phyloP scores from a whole-genome alignment of 2,797 vertebrate species.

The Scleropages formosus region DNA sequence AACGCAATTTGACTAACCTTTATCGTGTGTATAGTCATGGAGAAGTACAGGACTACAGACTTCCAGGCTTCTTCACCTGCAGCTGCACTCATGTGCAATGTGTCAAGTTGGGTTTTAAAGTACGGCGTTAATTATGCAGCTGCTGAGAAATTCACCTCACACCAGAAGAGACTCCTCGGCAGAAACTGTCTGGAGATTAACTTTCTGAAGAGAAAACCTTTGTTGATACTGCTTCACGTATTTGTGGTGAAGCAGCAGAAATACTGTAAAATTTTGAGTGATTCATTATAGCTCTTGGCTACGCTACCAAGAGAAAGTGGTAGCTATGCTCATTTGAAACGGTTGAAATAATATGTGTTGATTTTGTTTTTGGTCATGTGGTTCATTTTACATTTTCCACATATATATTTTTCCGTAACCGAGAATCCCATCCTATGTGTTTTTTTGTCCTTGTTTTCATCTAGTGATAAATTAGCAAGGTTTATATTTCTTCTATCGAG shows the following conservation, averaged over 20 bases:
- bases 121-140: background rate
- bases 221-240: no score
- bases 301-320: no score
- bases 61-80: slow-evolving; percentile 1
- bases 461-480: no score
- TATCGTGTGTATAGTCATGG: background rate
- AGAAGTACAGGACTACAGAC: background rate
- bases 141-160: background rate
- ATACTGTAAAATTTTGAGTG: background rate
- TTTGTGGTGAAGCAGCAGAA: background rate
- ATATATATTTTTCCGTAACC: no score
- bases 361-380: no score
- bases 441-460: no score
- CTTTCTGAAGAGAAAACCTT: background rate
- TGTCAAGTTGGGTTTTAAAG: background rate
- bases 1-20: no score
- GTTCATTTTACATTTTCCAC: no score
- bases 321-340: no score
- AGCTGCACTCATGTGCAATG: background rate
- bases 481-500: no score
- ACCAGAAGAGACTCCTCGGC: background rate
- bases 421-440: no score
- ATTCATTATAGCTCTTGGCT: background rate
- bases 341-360: no score
- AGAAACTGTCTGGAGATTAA: background rate